Evolutionary conservation across 1,140 invertebrate species (phyloP).

Genomic region (Tetraneura akinire): DNA sequence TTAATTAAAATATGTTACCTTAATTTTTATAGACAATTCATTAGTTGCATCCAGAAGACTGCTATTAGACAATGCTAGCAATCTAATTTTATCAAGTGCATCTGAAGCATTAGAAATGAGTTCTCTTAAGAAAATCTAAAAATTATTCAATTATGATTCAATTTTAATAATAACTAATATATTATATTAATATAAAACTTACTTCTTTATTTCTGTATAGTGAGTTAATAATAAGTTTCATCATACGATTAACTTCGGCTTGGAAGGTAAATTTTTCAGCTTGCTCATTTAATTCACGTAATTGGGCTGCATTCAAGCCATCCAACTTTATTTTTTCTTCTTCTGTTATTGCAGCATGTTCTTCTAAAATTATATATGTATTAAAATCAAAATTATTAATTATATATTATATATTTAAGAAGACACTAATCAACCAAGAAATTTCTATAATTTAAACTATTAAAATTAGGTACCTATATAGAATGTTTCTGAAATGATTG

Average conservation of each 20-base stretch:
- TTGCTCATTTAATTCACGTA: constrained; percentile 87
- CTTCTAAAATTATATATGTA: constrained; percentile 66
- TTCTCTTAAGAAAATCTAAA: constrained; percentile 92
- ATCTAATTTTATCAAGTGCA: constrained; percentile 91
- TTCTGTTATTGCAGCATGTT: constrained; percentile 79
- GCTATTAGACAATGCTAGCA: constrained; percentile 87
- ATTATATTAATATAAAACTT: constrained; percentile 47
- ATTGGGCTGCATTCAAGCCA: constrained; percentile 89
- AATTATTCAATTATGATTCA: constrained; percentile 54
- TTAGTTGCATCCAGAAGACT: constrained; percentile 74
- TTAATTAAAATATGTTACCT: constrained; percentile 60
- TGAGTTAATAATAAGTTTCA: constrained; percentile 99
- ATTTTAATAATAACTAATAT: constrained; percentile 12
- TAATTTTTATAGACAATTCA: constrained; percentile 90
- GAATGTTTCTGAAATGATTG: too few species aligned
- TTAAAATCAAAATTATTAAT: too few species aligned
- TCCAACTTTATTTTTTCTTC: constrained; percentile 97
- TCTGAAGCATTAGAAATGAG: constrained; percentile 97
- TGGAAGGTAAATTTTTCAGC: constrained; percentile 94
- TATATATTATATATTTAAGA: too few species aligned
- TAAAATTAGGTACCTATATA: too few species aligned
- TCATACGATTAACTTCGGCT: constrained; percentile 98
- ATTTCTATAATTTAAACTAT: too few species aligned
- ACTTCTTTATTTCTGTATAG: constrained; percentile 97
- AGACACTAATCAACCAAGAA: too few species aligned